These are phyloP conservation scores for Coracopsis vasa DNA, from an alignment of 2,113 vertebrate genomes.

Conservation along the genomic window DNA sequence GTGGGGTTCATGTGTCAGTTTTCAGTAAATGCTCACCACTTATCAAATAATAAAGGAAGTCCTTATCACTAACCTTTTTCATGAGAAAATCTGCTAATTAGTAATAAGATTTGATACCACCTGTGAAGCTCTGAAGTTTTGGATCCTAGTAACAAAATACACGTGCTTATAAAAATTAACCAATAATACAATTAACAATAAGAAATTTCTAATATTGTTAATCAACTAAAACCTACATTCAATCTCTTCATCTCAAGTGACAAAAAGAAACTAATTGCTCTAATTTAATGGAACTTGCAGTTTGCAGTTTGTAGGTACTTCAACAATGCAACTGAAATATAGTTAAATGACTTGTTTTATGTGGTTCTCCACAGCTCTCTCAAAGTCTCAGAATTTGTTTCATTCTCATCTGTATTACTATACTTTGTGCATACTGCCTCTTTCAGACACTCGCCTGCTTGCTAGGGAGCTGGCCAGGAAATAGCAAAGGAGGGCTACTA, in stretches of 20 bases:
- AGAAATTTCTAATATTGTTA: background rate
- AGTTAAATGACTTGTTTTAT: background rate
- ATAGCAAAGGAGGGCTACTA: background rate
- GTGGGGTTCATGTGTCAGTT: background rate
- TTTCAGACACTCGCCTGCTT: background rate
- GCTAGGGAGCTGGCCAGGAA: background rate
- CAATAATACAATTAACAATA: background rate
- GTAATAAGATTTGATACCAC: background rate
- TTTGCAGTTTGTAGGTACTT: background rate
- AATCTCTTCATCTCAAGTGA: background rate
- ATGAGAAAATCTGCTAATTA: background rate
- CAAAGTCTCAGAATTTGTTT: background rate
- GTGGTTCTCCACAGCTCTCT: background rate
- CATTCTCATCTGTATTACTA: background rate
- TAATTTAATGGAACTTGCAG: background rate
- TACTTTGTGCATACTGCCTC: fast-evolving
- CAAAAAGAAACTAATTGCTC: background rate
- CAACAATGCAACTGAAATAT: background rate
- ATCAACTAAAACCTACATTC: background rate
- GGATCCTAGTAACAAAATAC: background rate
- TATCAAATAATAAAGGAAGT: background rate
- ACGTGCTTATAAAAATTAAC: background rate
- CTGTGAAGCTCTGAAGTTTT: background rate
- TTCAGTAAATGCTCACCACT: background rate
- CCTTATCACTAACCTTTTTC: background rate